Conservation (phyloP, 2,888 invertebrate species). For the Metacarcinus magister region DNA sequence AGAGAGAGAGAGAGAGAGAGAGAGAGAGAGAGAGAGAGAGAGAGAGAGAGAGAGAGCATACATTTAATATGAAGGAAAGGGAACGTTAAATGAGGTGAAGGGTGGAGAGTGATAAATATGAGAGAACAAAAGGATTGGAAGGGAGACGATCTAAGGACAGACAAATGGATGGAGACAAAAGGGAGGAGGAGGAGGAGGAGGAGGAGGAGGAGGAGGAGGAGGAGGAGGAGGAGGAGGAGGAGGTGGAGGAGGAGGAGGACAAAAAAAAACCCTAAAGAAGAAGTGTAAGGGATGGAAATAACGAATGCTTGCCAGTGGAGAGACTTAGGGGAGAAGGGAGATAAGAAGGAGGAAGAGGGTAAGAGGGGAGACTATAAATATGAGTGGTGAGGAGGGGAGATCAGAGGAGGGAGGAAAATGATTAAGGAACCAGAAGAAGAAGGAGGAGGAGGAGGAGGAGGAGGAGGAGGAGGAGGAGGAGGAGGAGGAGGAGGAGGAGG, state of each 20-base stretch:
- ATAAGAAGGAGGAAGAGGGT: not conserved
- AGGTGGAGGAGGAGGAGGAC: not conserved
- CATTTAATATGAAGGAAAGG: not conserved
- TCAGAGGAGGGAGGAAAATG: not conserved
- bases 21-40: conserved; percentile 27
- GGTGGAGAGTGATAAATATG: not conserved
- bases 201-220: not conserved
- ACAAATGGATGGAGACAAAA: not conserved
- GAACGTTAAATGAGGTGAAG: not conserved
- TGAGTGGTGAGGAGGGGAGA: conserved; percentile 12
- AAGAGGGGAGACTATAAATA: not conserved
- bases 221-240: not conserved
- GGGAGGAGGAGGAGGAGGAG: not conserved
- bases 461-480: too few relatives aligned
- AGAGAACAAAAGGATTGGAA: not conserved
- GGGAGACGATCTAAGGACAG: not conserved
- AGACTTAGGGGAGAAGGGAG: not conserved
- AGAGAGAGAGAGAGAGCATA: not conserved
- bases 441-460: not conserved
- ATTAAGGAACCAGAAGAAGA: not conserved
- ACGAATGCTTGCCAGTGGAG: not conserved
- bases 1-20: not conserved
- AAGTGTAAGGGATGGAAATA: not conserved
- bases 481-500: not conserved
- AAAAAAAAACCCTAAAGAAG: not conserved